Evolutionary conservation across 2,888 invertebrate species (phyloP), one percentile per base, ranked within the genome.

Genomic region (Pristionchus entomophagus): DNA sequence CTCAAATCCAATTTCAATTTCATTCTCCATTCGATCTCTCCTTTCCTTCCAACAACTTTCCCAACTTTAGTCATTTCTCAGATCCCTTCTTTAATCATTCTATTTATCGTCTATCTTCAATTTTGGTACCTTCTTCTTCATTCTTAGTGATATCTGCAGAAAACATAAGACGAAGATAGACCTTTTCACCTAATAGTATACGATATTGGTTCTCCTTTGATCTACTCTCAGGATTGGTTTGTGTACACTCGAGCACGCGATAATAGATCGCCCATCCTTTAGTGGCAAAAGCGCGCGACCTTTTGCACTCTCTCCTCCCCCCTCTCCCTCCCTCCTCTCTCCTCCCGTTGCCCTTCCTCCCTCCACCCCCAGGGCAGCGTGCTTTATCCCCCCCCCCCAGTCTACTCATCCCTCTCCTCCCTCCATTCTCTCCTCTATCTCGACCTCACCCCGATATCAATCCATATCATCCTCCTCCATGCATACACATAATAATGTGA

Each of bases 1-100:
- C 69, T 41, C 69, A 69, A 69, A 69, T 69, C 69, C 69, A 69
- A 69, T 69, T 69, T 69, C 78, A 69, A 78, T 78, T 78, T 29
- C n/a, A 29, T 78, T 5, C 5, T 65, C 65, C 32, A 6, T 5
- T 32, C 35, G 19, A 5, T 45, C 45, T 22, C 26, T 29, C 45
- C 49, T 29, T 62, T 32, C 62, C 32, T 32, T 69, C 32, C 17
- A n/a, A n/a, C n/a, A n/a, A n/a, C n/a, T n/a, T n/a, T n/a, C n/a
- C n/a, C n/a, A n/a, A n/a, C n/a, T n/a, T n/a, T n/a, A n/a, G n/a
- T n/a, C n/a, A n/a, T n/a, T n/a, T n/a, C n/a, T n/a, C n/a, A n/a
- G n/a, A n/a, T n/a, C n/a, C n/a, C n/a, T n/a, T n/a, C n/a, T n/a
- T n/a, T n/a, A n/a, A n/a, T n/a, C n/a, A n/a, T n/a, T n/a, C n/a